Percentiles rank a stretch among this genome's conserved stretches.
These are phyloP conservation scores for Myathropa florea DNA, from an alignment of 2,888 invertebrate genomes.

Conservation along the genomic window DNA sequence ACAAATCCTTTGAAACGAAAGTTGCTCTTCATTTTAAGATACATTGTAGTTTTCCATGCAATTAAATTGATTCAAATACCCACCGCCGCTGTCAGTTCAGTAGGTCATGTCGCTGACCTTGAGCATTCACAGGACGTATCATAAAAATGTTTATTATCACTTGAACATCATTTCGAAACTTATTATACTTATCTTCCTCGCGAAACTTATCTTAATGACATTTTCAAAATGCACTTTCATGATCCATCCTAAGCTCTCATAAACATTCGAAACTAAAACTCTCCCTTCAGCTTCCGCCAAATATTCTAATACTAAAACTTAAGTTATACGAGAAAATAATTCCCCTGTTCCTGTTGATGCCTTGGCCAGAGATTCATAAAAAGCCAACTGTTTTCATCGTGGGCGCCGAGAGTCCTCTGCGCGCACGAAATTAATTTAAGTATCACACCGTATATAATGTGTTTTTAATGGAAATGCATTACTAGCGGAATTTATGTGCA, in stretches of 20 bases:
- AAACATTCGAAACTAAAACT: slow-evolving; percentile 11
- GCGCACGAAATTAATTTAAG: slow-evolving; percentile 54
- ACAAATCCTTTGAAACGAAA: neutral
- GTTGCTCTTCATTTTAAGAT: neutral
- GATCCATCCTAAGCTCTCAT: slow-evolving; percentile 15
- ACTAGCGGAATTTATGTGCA: slow-evolving; percentile 59
- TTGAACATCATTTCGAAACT: neutral
- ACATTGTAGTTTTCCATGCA: no score
- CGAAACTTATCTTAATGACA: neutral
- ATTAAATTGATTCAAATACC: neutral
- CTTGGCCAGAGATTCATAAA: neutral
- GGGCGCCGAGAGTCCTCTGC: neutral
- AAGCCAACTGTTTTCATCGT: neutral
- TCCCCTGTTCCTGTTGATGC: neutral
- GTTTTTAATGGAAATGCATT: slow-evolving; percentile 67
- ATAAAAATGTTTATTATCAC: neutral
- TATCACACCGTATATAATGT: slow-evolving; percentile 49
- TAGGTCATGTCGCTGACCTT: neutral
- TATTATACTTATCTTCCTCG: neutral
- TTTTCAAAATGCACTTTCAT: slow-evolving; percentile 14
- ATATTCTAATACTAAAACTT: slow-evolving; percentile 10
- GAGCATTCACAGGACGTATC: neutral
- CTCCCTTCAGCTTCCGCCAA: neutral
- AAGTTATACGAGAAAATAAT: neutral
- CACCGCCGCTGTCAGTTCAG: neutral